A percentile compares a stretch with the other conserved stretches of the same genome.
These are phyloP conservation scores for Chelidonichthys spinosus DNA, from an alignment of 2,797 vertebrate genomes.

Conservation along the genomic window DNA sequence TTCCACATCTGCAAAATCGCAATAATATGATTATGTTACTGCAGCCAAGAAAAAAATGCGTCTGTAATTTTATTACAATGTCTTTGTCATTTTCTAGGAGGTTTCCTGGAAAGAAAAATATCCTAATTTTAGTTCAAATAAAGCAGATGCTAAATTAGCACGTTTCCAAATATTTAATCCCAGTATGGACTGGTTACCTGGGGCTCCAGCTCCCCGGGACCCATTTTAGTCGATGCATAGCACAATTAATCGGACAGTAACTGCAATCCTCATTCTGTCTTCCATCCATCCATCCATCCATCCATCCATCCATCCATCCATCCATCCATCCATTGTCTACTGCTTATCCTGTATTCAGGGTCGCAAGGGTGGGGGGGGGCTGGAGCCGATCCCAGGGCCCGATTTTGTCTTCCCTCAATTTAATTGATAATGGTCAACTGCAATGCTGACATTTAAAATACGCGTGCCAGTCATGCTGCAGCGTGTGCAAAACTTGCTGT, in stretches of 20 bases:
- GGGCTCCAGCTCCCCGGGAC: no score
- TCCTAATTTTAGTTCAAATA: not conserved
- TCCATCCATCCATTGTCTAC: no score
- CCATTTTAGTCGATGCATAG: not conserved
- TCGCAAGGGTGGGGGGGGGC: no score
- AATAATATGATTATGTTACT: not conserved
- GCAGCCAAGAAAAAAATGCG: not conserved
- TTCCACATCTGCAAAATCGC: constrained; percentile 5
- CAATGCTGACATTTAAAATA: no score
- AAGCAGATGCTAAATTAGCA: not conserved
- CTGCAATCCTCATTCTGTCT: not conserved
- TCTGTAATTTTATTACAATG: not conserved
- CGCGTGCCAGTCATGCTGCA: no score
- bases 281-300: no score
- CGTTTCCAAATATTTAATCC: not conserved
- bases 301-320: no score
- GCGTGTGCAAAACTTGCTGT: no score
- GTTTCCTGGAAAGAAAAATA: not conserved
- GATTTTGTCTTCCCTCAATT: no score
- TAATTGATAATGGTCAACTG: no score
- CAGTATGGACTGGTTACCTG: not conserved
- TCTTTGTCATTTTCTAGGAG: not conserved
- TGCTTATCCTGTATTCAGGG: no score
- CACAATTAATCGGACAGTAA: not conserved
- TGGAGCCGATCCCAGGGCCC: no score